Conservation (phyloP, 64 coral and sea anemone species). For the Stylophora pistillata region DNA sequence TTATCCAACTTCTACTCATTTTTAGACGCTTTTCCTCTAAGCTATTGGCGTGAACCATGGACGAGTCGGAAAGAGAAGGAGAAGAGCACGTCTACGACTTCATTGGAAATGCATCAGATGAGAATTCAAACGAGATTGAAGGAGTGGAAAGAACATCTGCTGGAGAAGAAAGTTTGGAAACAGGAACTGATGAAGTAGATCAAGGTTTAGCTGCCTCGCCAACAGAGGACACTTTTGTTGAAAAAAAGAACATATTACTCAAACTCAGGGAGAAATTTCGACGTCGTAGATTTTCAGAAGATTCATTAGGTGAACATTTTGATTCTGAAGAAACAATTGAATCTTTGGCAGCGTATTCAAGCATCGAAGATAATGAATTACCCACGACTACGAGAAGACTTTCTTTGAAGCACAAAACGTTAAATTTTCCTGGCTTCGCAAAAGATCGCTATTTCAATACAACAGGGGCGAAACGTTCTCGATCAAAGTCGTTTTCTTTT, state of each 20-base stretch:
- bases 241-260: neutral
- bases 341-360: neutral
- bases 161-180: neutral
- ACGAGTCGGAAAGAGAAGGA: neutral
- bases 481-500: slow-evolving; percentile 6
- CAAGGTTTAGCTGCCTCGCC: neutral
- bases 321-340: too few relatives aligned
- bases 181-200: too few relatives aligned
- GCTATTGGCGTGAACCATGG: slow-evolving; percentile 8
- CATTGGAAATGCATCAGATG: neutral
- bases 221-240: too few relatives aligned
- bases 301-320: neutral
- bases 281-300: neutral
- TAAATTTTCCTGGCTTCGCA: neutral
- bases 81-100: neutral
- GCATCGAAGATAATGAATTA: neutral
- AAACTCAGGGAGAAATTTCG: slow-evolving; percentile 3
- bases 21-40: neutral
- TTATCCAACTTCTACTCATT: too few relatives aligned
- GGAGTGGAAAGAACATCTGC: neutral
- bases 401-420: neutral
- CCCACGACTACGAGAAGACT: neutral
- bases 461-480: neutral
- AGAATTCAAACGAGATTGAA: neutral
- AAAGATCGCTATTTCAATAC: neutral